Evolutionary conservation across 2,888 invertebrate genomes (phyloP).

Genomic region (Cataglyphis altisquamis): DNA sequence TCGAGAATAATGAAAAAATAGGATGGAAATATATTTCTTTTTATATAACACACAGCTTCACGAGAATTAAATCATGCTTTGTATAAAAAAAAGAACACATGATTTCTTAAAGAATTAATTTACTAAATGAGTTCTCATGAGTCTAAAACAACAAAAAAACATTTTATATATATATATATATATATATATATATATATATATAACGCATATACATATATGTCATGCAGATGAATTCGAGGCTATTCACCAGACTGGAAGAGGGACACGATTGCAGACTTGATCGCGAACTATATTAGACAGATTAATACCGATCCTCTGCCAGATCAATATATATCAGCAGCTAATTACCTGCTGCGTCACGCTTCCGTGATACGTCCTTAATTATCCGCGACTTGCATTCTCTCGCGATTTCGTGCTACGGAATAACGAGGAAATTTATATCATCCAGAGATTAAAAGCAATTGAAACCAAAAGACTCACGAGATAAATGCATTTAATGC

Average conservation of each 20-base stretch:
- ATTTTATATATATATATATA: too few species aligned
- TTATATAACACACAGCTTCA: too few species aligned
- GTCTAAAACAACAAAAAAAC: too few species aligned
- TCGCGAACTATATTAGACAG: conserved; percentile 51
- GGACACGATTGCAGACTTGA: conserved; percentile 73
- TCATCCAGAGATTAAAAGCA: neutral
- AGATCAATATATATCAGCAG: conserved; percentile 45
- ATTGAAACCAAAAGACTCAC: neutral
- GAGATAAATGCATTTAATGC: neutral
- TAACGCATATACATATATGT: conserved; percentile 14
- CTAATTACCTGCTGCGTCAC: conserved; percentile 63
- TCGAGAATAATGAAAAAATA: too few species aligned
- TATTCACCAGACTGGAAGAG: conserved; percentile 74
- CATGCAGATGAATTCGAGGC: conserved; percentile 51
- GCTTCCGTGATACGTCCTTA: conserved; percentile 45
- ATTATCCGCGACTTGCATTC: conserved; percentile 12
- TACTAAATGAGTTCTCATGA: too few species aligned
- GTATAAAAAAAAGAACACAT: too few species aligned
- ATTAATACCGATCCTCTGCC: conserved; percentile 62
- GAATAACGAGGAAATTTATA: conserved; percentile 15
- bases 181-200: too few species aligned
- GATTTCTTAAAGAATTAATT: too few species aligned
- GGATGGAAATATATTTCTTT: too few species aligned
- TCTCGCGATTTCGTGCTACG: neutral
- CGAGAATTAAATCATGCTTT: too few species aligned